Conservation (phyloP, 2,113 vertebrate genomes). For the Pachycephala philippinensis region DNA sequence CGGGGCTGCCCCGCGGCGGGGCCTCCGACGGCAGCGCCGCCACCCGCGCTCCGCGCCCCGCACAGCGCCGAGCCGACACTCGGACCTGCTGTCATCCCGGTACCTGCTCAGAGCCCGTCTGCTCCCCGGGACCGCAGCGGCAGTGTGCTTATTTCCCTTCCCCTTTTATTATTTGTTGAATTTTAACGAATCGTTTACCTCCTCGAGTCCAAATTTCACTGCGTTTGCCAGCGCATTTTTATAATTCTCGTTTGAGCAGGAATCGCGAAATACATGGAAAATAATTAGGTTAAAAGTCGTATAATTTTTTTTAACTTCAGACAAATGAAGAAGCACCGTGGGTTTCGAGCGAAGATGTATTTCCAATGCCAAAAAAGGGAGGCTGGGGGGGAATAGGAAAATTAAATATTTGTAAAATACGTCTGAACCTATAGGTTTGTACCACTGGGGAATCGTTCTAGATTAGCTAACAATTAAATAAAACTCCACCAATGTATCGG, state of each 20-base stretch:
- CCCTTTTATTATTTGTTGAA: rapidly evolving
- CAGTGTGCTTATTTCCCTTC: background rate
- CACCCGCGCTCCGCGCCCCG: background rate
- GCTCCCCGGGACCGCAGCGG: slow-evolving; percentile 34
- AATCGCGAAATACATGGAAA: slow-evolving; percentile 33
- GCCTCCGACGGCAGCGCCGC: background rate
- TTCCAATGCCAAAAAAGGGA: slow-evolving; percentile 71
- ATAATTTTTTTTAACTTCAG: slow-evolving; percentile 35
- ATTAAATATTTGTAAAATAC: slow-evolving; percentile 71
- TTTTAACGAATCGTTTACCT: slow-evolving; percentile 43
- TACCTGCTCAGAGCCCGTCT: background rate
- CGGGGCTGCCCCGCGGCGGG: background rate
- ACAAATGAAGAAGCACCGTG: slow-evolving; percentile 52
- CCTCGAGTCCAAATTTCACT: background rate
- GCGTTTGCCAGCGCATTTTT: slow-evolving; percentile 21
- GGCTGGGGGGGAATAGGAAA: background rate
- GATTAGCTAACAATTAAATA: slow-evolving; percentile 83
- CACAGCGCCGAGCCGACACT: background rate
- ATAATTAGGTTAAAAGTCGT: slow-evolving; percentile 42
- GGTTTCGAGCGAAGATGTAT: slow-evolving; percentile 61
- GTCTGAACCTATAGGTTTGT: slow-evolving; percentile 78
- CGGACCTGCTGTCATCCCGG: background rate
- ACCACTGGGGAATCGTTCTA: slow-evolving; percentile 83
- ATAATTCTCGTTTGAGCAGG: slow-evolving; percentile 35
- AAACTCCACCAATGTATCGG: slow-evolving; percentile 81